Percentiles rank a stretch among this genome's conserved stretches.
phyloP scores from a whole-genome alignment of 2,888 invertebrate species.

The Synergus japonicus region DNA sequence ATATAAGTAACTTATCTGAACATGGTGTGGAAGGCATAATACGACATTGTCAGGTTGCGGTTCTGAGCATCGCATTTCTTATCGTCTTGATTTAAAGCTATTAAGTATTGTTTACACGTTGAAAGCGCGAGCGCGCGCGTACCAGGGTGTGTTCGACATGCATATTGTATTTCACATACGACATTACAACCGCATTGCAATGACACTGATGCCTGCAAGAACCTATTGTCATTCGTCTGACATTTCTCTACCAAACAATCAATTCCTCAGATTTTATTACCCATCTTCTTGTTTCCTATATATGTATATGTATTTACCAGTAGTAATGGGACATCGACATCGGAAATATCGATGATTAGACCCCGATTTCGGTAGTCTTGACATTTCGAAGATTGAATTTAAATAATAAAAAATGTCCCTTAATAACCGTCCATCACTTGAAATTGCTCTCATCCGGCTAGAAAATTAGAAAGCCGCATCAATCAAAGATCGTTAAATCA shows the following conservation, averaged over 20 bases:
- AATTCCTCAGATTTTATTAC: background rate
- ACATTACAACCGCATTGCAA: constrained; percentile 47
- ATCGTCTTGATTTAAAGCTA: constrained; percentile 56
- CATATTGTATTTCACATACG: constrained; percentile 47
- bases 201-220: constrained; percentile 45
- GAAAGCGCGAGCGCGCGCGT: constrained; percentile 50
- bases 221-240: constrained; percentile 5
- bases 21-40: background rate
- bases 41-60: constrained; percentile 22
- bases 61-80: constrained; percentile 34
- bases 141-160: constrained; percentile 49
- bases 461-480: too few relatives aligned
- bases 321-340: too few relatives aligned
- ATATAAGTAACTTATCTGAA: constrained; percentile 19
- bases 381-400: background rate
- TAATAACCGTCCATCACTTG: background rate
- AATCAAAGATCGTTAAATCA: background rate
- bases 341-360: too few relatives aligned
- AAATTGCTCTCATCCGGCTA: background rate
- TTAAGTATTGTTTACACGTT: constrained; percentile 59
- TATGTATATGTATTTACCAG: too few relatives aligned
- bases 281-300: too few relatives aligned
- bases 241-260: background rate
- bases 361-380: too few relatives aligned
- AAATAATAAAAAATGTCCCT: background rate